Conservation (phyloP, 2,888 invertebrate species). For the Pyrochroa serraticornis region DNA sequence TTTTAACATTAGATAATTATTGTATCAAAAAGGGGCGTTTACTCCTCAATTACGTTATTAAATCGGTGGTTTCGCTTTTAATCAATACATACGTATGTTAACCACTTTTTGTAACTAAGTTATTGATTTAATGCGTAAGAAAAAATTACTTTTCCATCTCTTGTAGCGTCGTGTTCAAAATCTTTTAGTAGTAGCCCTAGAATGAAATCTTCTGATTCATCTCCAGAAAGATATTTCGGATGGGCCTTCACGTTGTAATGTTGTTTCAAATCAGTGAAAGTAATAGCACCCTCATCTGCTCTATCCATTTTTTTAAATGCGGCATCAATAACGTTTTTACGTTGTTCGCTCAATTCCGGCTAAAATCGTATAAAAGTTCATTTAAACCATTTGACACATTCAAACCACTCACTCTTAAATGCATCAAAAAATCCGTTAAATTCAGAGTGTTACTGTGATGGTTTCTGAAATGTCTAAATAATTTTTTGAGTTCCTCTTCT, state of each 20-base stretch:
- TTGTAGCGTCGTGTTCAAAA: conserved; percentile 77
- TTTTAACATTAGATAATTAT: not conserved
- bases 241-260: conserved; percentile 83
- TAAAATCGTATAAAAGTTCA: conserved; percentile 56
- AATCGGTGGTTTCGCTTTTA: no score
- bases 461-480: conserved; percentile 78
- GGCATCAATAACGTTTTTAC: conserved; percentile 75
- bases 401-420: conserved; percentile 71
- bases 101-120: no score
- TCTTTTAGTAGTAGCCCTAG: conserved; percentile 80
- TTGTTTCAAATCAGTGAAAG: conserved; percentile 75
- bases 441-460: conserved; percentile 80
- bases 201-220: conserved; percentile 82
- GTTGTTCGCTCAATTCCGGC: conserved; percentile 81
- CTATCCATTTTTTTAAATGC: conserved; percentile 87
- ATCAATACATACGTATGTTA: no score
- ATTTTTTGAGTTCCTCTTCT: conserved; percentile 49
- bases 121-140: not conserved
- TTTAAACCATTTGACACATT: no score
- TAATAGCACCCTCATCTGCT: conserved; percentile 81
- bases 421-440: conserved; percentile 85
- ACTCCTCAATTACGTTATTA: no score
- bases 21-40: no score
- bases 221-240: conserved; percentile 85
- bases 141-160: conserved; percentile 75